Evolutionary conservation across 2,888 invertebrate genomes (phyloP).

Genomic region (Sturmia bella): DNA sequence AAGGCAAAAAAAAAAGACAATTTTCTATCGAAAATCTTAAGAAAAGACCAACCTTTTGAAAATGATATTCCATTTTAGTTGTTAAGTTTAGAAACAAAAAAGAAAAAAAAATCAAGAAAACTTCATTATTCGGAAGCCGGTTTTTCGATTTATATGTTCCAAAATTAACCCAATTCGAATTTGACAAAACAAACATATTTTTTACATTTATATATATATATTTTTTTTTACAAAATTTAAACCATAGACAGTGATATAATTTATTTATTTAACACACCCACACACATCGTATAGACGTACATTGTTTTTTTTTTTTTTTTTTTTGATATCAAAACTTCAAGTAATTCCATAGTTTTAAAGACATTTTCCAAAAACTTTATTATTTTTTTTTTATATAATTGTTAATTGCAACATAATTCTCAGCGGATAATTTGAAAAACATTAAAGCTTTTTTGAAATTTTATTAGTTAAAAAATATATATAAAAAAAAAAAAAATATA

Average conservation of each 20-base stretch:
- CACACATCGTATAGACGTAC: constrained; percentile 5
- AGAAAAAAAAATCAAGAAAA: constrained; percentile 18
- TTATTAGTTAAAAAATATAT: constrained; percentile 32
- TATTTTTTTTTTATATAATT: constrained; percentile 7
- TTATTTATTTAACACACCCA: constrained; percentile 41
- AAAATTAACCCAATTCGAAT: constrained; percentile 55
- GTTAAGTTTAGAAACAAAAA: constrained; percentile 47
- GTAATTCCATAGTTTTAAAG: constrained; percentile 54
- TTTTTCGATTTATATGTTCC: constrained; percentile 58
- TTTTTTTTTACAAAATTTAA: constrained; percentile 38
- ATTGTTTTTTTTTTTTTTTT: constrained; percentile 41
- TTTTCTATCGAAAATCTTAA: background rate
- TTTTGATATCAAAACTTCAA: constrained; percentile 21
- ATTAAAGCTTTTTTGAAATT: constrained; percentile 62
- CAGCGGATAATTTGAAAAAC: constrained; percentile 69
- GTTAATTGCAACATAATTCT: constrained; percentile 56
- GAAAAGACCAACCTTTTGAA: constrained; percentile 53
- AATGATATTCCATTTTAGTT: constrained; percentile 65
- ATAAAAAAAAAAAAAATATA: too few relatives aligned
- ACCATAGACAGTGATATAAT: constrained; percentile 62
- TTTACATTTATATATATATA: constrained; percentile 10
- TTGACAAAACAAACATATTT: constrained; percentile 26
- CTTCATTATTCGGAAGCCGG: constrained; percentile 57
- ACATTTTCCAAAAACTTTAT: constrained; percentile 16
- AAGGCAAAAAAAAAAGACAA: constrained; percentile 35